Base-by-base conservation (phyloP, 2,888 invertebrate species). In the Epistrophe eligans region DNA sequence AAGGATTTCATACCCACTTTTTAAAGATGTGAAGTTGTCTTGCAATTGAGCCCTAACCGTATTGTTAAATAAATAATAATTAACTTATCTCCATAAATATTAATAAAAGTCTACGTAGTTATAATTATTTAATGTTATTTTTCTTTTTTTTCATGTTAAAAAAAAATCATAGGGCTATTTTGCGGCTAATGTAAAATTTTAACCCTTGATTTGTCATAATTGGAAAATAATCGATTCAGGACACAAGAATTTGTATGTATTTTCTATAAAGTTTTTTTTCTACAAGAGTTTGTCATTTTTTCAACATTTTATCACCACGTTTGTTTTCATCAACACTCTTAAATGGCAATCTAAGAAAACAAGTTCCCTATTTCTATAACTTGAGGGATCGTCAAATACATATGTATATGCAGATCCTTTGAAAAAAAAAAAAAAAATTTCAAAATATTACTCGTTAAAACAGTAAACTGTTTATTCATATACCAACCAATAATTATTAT, bases 401-500 rank as follows among this genome's bases (percentile, higher is more conserved):
- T 35, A 9, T 8, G 6, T 35, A 5, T 28, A 11, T 24, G 2
- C 1, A 58, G 17, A 35, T 38, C 17, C 35, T 35, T 11, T 10
- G 9, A 32, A 38, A 19, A 60, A 19, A 8, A 40, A 40, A 60
- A 40, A n/a, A n/a, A 40, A 64, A 11, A 11, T 1, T 28, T 50
- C 17, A 6, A 24, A 66, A 76, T 72, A 71, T 77, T 66, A 58
- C 77, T 52, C 57, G 64, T 60, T 73, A 43, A 74, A 74, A 83
- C 77, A 74, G 70, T 55, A 55, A 70, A 67, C 67, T 64, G 52
- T 73, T 40, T 67, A 64, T 62, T 58, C 55, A 62, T 24, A 24
- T 58, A 57, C 73, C 15, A 48, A 74, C 57, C 64, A 58, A 77
- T 81, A 85, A 85, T 81, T 74, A 81, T 52, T 80, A 80, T 71